A percentile compares a stretch with the other conserved stretches of the same genome.
These are phyloP conservation scores for Neolamprologus caudopunctatus DNA, from an alignment of 2,113 vertebrate genomes.

Conservation along the genomic window DNA sequence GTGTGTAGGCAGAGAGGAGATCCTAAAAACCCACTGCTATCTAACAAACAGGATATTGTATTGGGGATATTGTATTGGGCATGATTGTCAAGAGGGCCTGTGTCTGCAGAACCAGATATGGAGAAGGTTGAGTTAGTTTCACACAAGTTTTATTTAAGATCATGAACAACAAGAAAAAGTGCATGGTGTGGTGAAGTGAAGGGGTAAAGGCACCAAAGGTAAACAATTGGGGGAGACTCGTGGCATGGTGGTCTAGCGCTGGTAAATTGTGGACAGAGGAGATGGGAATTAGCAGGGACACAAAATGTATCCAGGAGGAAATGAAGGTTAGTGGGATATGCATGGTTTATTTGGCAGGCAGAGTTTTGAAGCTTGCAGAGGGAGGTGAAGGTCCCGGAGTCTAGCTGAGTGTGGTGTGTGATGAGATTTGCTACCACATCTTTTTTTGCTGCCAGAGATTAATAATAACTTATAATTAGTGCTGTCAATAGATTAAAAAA, in stretches of 20 bases:
- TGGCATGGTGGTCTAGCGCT: background rate
- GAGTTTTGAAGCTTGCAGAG: background rate
- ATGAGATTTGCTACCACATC: background rate
- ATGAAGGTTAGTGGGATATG: background rate
- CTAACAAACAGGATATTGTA: background rate
- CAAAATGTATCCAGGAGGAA: background rate
- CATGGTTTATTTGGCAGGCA: background rate
- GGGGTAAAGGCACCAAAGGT: background rate
- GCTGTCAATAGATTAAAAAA: background rate
- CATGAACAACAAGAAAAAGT: background rate
- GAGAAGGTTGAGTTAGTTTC: background rate
- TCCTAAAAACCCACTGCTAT: background rate
- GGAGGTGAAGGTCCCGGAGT: background rate
- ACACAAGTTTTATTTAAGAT: background rate
- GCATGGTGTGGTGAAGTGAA: background rate
- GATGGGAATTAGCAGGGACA: background rate
- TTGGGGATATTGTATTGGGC: background rate
- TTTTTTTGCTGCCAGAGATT: background rate
- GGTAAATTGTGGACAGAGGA: background rate
- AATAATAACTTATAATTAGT: background rate
- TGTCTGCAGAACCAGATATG: background rate
- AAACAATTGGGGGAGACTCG: background rate
- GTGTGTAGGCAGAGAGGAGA: background rate
- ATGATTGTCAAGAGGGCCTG: background rate
- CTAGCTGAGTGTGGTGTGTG: background rate